phyloP scores from a whole-genome alignment of 2,888 invertebrate species.

The Dexiosoma caninum region DNA sequence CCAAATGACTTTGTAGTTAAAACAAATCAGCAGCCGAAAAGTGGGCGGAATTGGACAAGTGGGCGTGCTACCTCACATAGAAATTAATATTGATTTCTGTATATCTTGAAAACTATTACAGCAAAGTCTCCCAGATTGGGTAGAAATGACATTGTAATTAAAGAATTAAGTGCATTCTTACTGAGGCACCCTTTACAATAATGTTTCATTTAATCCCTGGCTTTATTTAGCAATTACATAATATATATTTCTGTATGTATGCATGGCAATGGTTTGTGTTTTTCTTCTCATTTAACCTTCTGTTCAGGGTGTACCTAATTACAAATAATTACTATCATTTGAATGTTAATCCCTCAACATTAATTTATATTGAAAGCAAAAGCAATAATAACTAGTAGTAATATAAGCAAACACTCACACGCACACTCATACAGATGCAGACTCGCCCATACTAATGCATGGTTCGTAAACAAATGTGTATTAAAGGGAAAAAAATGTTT shows the following conservation, averaged over 20 bases:
- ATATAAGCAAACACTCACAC: neutral
- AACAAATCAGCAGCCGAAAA: too few relatives aligned
- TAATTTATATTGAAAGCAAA: conserved; percentile 62
- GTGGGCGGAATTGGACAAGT: too few relatives aligned
- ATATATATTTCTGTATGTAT: too few relatives aligned
- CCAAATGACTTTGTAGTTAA: too few relatives aligned
- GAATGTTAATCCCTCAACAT: conserved; percentile 60
- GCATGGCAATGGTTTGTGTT: conserved; percentile 30
- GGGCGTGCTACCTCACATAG: too few relatives aligned
- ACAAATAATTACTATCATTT: conserved; percentile 59
- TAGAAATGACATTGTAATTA: too few relatives aligned
- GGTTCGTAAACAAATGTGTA: conserved; percentile 7
- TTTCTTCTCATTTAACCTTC: conserved; percentile 24
- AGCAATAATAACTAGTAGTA: conserved; percentile 41
- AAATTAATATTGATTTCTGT: too few relatives aligned
- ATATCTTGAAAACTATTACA: too few relatives aligned
- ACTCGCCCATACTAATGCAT: neutral
- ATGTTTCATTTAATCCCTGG: neutral
- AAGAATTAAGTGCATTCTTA: too few relatives aligned
- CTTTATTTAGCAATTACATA: neutral
- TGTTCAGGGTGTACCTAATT: conserved; percentile 45
- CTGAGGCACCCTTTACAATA: too few relatives aligned
- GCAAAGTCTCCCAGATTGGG: too few relatives aligned
- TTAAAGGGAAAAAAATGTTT: conserved; percentile 10
- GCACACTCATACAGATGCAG: neutral